phyloP scores from a whole-genome alignment of 2,888 invertebrate species.

The Drosophila colorata region DNA sequence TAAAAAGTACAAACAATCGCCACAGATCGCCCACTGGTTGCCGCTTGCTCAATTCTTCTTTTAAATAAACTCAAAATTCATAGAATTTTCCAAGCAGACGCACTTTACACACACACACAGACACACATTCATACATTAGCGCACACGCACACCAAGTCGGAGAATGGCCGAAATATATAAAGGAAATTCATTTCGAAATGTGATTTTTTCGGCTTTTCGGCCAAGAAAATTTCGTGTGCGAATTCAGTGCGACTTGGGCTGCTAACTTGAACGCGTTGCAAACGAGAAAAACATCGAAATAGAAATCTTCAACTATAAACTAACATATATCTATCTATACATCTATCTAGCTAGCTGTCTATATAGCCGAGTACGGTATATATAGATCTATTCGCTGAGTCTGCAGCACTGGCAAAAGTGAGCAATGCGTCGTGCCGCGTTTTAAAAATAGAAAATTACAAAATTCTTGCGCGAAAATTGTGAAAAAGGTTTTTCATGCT shows the following conservation, averaged over 20 bases:
- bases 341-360: constrained; percentile 59
- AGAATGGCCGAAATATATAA: constrained; percentile 35
- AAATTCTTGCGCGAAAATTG: constrained; percentile 69
- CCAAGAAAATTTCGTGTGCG: constrained; percentile 78
- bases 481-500: constrained; percentile 60
- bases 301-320: constrained; percentile 75
- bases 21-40: constrained; percentile 55
- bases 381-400: constrained; percentile 68
- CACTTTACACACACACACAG: constrained; percentile 69
- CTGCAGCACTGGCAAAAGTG: constrained; percentile 78
- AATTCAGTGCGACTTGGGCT: constrained; percentile 86
- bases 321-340: constrained; percentile 55
- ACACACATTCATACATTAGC: constrained; percentile 11
- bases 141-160: constrained; percentile 18
- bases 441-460: constrained; percentile 79
- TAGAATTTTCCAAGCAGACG: constrained; percentile 78
- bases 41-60: constrained; percentile 67
- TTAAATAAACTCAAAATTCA: constrained; percentile 81
- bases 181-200: constrained; percentile 73
- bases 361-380: constrained; percentile 68
- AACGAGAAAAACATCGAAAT: constrained; percentile 80
- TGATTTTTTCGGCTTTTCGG: constrained; percentile 73
- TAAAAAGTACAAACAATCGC: constrained; percentile 57
- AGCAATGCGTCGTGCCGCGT: constrained; percentile 77
- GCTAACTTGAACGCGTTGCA: constrained; percentile 85